Evolutionary conservation across 1,140 invertebrate genomes (phyloP), one percentile per base, ranked within the genome.

Genomic region (Trichonephila inaurata): DNA sequence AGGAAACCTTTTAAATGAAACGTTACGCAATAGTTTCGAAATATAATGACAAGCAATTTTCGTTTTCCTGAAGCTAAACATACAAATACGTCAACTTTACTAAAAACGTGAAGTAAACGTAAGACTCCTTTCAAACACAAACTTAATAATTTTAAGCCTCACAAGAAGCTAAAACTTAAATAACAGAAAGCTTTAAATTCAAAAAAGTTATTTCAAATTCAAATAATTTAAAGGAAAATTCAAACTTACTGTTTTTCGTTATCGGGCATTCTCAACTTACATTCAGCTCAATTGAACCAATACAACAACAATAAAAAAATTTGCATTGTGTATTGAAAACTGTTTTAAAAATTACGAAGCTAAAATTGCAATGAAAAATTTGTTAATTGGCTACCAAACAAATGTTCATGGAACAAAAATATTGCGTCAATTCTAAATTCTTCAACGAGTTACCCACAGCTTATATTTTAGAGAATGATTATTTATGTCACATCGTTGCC

Each of bases 161-260:
- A 10, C 51, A 51, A 12, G 51, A 51, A 7, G 7, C 4, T 4
- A 10, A 81, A 33, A 28, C 33, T 33, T 5, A 16, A 18, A 33
- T 6, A 18, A 16, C 10, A 7, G 12, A 81, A 18, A 33, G 0
- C 28, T 81, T 18, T n/a, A 64, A 64, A 64, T 64, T 51, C 7
- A 18, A 64, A n/a, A 64, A 64, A 8, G 6, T 18, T 64, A 81
- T 12, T 81, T 33, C 24, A n/a, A 33, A 64, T 64, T 19, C 19
- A 64, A 64, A 64, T 18, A 0, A 62, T 19, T 18, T 62, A 21
- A 0, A 66, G 24, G 0, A 4, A 0, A 19, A 4, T 14, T 81
- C 14, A 58, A 85, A 92, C 90, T 92, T 85, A 92, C 90, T 77
- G 90, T 51, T 92, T 92, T 92, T 92, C 90, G 90, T 92, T 85